Evolutionary conservation across 1,140 invertebrate genomes (phyloP).

Genomic region (Diorhabda sublineata): DNA sequence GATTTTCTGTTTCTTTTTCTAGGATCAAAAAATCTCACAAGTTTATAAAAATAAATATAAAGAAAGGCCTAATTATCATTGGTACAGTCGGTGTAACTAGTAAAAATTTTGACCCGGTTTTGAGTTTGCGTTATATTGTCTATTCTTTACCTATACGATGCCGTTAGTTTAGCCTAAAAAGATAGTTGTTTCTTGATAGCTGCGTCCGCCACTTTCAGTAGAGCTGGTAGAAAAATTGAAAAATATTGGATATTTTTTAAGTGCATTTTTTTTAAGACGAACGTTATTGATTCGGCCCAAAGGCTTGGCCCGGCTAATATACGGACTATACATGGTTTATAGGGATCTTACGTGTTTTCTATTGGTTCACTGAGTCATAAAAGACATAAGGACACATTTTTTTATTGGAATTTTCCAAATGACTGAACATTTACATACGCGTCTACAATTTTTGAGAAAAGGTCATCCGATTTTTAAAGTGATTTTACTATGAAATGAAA

Average conservation of each 20-base stretch:
- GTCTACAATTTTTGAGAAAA: slow-evolving; percentile 44
- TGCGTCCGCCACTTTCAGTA: slow-evolving; percentile 25
- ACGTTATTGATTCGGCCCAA: slow-evolving; percentile 47
- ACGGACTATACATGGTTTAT: slow-evolving; percentile 45
- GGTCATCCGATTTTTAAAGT: slow-evolving; percentile 24
- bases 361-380: slow-evolving; percentile 48
- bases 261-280: slow-evolving; percentile 45
- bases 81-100: slow-evolving; percentile 36
- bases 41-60: slow-evolving; percentile 47
- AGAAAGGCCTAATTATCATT: slow-evolving; percentile 44
- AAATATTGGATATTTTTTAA: slow-evolving; percentile 35
- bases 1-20: slow-evolving; percentile 42
- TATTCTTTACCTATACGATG: slow-evolving; percentile 32
- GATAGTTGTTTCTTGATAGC: slow-evolving; percentile 35
- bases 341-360: slow-evolving; percentile 46
- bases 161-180: slow-evolving; percentile 41
- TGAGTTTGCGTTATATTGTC: slow-evolving; percentile 35
- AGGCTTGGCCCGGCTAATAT: slow-evolving; percentile 47
- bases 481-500: slow-evolving; percentile 23
- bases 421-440: slow-evolving; percentile 46
- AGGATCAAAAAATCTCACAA: slow-evolving; percentile 43
- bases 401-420: slow-evolving; percentile 48
- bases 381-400: slow-evolving; percentile 44
- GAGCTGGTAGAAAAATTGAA: slow-evolving; percentile 29
- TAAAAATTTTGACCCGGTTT: slow-evolving; percentile 46